These are phyloP conservation scores for Acrobasis suavella DNA, from an alignment of 2,888 invertebrate genomes.

Conservation along the genomic window DNA sequence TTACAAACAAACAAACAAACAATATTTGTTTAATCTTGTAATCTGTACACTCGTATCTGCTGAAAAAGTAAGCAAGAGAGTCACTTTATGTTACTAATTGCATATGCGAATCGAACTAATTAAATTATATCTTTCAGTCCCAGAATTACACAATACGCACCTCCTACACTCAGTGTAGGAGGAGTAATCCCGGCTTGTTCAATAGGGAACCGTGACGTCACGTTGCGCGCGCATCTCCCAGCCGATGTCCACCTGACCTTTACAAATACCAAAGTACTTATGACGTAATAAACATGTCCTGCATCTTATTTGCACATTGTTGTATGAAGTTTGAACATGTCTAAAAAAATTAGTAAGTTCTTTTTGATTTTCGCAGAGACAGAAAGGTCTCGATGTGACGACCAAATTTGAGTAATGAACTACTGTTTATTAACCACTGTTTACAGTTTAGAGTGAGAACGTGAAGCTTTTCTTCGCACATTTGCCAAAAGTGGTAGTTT, in stretches of 20 bases:
- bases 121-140: not conserved
- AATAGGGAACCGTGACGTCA: constrained; percentile 66
- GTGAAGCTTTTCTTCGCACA: too few species aligned
- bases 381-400: not conserved
- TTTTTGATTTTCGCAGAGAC: not conserved
- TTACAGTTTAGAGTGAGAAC: too few species aligned
- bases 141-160: constrained; percentile 8
- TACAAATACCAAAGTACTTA: constrained; percentile 20
- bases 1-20: too few species aligned
- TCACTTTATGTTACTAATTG: not conserved
- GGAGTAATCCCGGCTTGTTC: constrained; percentile 39
- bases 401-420: too few species aligned
- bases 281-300: not conserved
- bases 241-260: constrained; percentile 56
- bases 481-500: too few species aligned
- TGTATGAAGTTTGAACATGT: not conserved
- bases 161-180: not conserved
- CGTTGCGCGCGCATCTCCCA: constrained; percentile 61
- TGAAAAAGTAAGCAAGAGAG: too few species aligned
- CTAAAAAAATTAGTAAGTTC: not conserved
- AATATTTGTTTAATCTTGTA: too few species aligned
- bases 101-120: not conserved
- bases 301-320: not conserved
- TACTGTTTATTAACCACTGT: too few species aligned
- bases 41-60: too few species aligned